Evolutionary conservation across 2,797 vertebrate species (phyloP).

Genomic region (Sebastes alutus): DNA sequence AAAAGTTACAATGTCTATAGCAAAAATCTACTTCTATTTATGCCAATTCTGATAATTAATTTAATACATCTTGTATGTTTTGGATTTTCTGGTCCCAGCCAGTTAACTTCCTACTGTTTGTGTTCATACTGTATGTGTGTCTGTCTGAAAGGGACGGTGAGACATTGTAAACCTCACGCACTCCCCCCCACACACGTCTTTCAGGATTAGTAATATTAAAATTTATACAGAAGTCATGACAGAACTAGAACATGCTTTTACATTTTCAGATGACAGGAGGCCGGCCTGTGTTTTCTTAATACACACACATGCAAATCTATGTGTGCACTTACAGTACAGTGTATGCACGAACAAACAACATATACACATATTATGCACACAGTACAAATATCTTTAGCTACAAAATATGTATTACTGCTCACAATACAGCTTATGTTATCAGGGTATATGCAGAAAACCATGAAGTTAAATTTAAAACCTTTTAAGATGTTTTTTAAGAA

Average conservation of each 20-base stretch:
- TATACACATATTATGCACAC: not conserved
- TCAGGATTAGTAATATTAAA: constrained; percentile 50
- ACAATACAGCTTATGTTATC: too few relatives aligned
- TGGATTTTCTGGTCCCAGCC: not conserved
- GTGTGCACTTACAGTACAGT: not conserved
- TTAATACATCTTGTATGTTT: not conserved
- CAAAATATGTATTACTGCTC: not conserved
- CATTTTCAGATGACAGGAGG: constrained; percentile 45
- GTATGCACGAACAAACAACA: not conserved
- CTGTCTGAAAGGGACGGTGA: not conserved
- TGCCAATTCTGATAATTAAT: not conserved
- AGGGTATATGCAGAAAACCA: too few relatives aligned
- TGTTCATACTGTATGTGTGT: not conserved
- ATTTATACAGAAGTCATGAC: constrained; percentile 56
- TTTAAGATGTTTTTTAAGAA: not conserved
- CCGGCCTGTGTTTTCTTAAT: constrained; percentile 16
- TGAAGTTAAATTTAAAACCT: not conserved
- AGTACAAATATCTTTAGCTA: too few relatives aligned
- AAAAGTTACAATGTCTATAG: not conserved
- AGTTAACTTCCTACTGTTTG: not conserved
- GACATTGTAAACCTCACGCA: not conserved
- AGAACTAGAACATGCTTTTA: constrained; percentile 65
- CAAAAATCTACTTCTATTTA: not conserved
- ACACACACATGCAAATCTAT: constrained; percentile 1
- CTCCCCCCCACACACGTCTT: not conserved